phyloP scores from a whole-genome alignment of 2,797 vertebrate genomes.

The Babyrousa celebensis region DNA sequence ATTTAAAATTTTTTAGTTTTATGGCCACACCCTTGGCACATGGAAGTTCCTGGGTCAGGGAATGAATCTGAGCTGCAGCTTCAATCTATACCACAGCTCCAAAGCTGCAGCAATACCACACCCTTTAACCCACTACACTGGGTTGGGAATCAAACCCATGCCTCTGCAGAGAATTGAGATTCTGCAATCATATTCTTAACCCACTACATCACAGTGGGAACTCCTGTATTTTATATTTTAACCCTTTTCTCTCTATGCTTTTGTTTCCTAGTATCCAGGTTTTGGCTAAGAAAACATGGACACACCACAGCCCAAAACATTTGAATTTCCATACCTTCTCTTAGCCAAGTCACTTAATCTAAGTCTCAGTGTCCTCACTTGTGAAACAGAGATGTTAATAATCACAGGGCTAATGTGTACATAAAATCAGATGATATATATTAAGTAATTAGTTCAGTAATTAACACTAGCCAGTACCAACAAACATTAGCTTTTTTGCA shows the following conservation, averaged over 20 bases:
- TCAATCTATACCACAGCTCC: too few relatives aligned
- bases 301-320: neutral
- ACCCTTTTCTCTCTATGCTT: neutral
- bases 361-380: neutral
- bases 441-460: constrained; percentile 19
- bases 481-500: neutral
- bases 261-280: constrained; percentile 1
- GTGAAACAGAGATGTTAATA: neutral
- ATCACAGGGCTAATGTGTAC: neutral
- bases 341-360: neutral
- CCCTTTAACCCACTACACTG: too few relatives aligned
- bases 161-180: too few relatives aligned
- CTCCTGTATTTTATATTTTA: constrained; percentile 11
- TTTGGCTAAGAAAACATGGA: neutral
- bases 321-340: neutral
- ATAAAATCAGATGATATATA: neutral
- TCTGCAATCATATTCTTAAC: too few relatives aligned
- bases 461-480: neutral
- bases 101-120: too few relatives aligned
- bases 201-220: too few relatives aligned
- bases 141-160: too few relatives aligned
- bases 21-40: too few relatives aligned
- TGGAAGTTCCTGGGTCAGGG: too few relatives aligned
- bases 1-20: too few relatives aligned
- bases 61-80: too few relatives aligned